Base-by-base conservation (phyloP, 2,113 vertebrate genomes). In the Lynx canadensis region DNA sequence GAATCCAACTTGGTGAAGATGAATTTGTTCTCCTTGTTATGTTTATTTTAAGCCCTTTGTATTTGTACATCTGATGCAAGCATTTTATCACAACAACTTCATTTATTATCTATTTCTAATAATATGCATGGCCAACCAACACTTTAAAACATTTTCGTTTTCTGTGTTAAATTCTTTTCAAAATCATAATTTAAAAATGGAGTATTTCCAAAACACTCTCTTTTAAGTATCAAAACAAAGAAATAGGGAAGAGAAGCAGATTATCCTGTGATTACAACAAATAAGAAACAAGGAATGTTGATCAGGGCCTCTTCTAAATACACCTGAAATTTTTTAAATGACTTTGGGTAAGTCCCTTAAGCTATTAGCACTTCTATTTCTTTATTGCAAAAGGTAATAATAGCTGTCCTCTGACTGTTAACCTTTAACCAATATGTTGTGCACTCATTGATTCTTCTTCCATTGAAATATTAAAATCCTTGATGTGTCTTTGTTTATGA, bases 351-450 rank as follows among this genome's bases (percentile, higher is more conserved):
- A 48, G 38, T 91, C 57, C 80, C 31, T 95, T 92, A 95, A 85
- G 57, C 66, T 73, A 71, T 97, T 96, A 97, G 45, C 85, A 95
- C n/a, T 90, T 95, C 38, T 5, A 95, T 86, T 90, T 94, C 52
- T 96, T 97, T 91, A 96, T 94, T 94, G 87, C 21, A n/a, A 55
- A 79, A 94, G 36, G 85, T 94, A 83, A 81, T 97, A 96, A 97
- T 94, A 94, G 45, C 88, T 89, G 18, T 76, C 80, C 73, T 94
- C 94, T 96, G 65, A 16, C 74, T 68, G 66, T 97, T 97, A 97
- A 93, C 92, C 92, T 94, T 97, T 98, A 96, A 96, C 87, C 81
- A 71, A 55, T 82, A 80, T 19, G 74, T 57, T 83, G 14, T 96
- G 25, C 48, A 88, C 88, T 95, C 48, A 96, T 21, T 84, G 91